Base-by-base conservation (phyloP, 2,888 invertebrate genomes). In the Cancer borealis region DNA sequence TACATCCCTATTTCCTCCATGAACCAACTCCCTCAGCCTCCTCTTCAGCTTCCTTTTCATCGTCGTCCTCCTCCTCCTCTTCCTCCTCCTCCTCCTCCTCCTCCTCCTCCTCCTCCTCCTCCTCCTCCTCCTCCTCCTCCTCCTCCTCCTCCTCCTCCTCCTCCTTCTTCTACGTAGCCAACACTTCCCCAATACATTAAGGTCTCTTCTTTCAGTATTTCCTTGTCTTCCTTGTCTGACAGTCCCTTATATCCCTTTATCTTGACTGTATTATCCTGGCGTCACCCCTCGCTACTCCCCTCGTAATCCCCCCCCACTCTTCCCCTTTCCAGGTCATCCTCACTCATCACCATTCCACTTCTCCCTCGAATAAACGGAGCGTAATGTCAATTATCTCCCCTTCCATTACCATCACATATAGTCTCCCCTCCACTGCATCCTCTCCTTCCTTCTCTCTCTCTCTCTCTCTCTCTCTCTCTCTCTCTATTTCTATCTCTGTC, bases 391-490 rank as follows among this genome's bases (percentile, higher is more conserved):
- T 79, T 79, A 79, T 79, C 79, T 79, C 79, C 79, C 79, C 79
- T 79, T 79, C 79, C 79, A 79, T 79, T 79, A 79, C 79, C 79
- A 5, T 79, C 79, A 79, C 79, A 79, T 79, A 79, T 26, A 79
- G 26, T 79, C 79, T 79, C 79, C 79, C 79, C 79, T 79, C 79
- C 12, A 49, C 49, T 49, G 49, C 79, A 79, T 66, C 6, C 79
- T 79, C 79, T 79, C 79, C 26, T 26, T 66, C 66, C 66, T 66
- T 79, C 79, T 79, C 79, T 79, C 79, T 79, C 79, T 79, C 79
- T 79, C 79, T 79, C 79, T 79, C 79, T 79, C 79, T 79, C 79
- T 79, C 79, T 79, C 79, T 79, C 79, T 79, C 79, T 79, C 79
- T 79, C 79, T 79, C 79, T 79, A 30, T 79, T 30, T 79, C 79